These are phyloP conservation scores for Galaxea fascicularis DNA, from an alignment of 92 coral and sea anemone species.

Conservation along the genomic window DNA sequence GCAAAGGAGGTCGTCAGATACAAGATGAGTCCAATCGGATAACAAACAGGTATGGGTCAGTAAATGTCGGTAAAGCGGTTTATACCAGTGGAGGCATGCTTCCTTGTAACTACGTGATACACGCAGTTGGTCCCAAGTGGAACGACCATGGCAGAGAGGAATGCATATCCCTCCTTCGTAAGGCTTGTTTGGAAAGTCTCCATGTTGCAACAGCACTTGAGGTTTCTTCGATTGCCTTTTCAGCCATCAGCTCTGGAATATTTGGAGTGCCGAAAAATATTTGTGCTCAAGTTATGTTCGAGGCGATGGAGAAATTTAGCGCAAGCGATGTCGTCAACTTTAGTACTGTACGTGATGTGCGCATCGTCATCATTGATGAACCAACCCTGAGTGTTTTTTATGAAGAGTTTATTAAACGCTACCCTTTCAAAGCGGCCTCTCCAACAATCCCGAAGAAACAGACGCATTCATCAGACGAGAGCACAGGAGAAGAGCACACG, in stretches of 20 bases:
- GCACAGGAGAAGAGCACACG: too few species aligned
- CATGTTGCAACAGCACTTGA: not conserved
- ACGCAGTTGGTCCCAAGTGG: constrained; percentile 63
- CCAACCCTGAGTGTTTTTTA: constrained; percentile 64
- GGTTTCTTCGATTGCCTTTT: constrained; percentile 53
- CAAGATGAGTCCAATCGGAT: constrained; percentile 50
- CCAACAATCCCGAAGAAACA: too few species aligned
- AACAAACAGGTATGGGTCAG: not conserved
- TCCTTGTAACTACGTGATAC: constrained; percentile 44
- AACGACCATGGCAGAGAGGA: not conserved
- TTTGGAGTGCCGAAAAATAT: constrained; percentile 71
- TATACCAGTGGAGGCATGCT: constrained; percentile 59
- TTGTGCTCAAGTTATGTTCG: constrained; percentile 75
- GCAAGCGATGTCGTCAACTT: not conserved
- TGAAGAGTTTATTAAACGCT: constrained; percentile 52
- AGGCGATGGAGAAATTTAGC: constrained; percentile 61
- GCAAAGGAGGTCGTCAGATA: constrained; percentile 74
- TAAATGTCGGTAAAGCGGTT: constrained; percentile 35
- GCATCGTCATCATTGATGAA: constrained; percentile 80
- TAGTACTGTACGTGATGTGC: constrained; percentile 64
- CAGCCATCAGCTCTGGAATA: constrained; percentile 83
- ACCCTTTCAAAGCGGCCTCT: too few species aligned
- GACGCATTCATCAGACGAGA: too few species aligned
- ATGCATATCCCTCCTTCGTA: not conserved
- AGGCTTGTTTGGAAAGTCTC: constrained; percentile 51